Evolutionary conservation across 2,888 invertebrate species (phyloP), one percentile per base, ranked within the genome.

Genomic region (Temnothorax rugatulus): DNA sequence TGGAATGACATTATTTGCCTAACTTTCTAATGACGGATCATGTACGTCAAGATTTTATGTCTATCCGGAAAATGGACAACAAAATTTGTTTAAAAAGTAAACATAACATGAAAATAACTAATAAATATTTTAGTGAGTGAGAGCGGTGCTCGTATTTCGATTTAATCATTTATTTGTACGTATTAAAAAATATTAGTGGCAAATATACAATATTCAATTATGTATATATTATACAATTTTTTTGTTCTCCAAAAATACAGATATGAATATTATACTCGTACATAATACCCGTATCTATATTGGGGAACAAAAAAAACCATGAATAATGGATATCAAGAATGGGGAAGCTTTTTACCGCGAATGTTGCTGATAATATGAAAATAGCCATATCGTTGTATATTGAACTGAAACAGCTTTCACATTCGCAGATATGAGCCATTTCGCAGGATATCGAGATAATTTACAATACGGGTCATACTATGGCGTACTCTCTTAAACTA

Each of bases 381-480:
- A 18, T 73, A 25, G 25, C 18, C 13, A 11, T n/a, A 61, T 61
- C 38, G 8, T n/a, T 52, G 52, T 52, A 52, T 25, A 38, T 52
- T 52, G 25, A 64, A 18, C 63, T 76, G 13, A 76, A 50, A 54
- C 34, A 54, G 52, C 64, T 76, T 66, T 76, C n/a, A 66, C 50
- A 41, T 25, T 54, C 18, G 41, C 52, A 77, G 29, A 68, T 66
- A 66, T 25, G 25, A 76, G 38, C n/a, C 52, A 29, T 54, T 54
- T n/a, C 29, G 25, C 54, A 41, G 54, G 54, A 77, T 64, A 77
- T 77, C n/a, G 41, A 41, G 66, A 77, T 68, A 66, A 66, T 54
- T 29, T 66, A 34, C 34, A 63, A 75, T 34, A 75, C 64, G 25
- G 25, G 41, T 29, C 52, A 9, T 76, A 77, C 52, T 29, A 38